phyloP scores from a whole-genome alignment of 2,888 invertebrate species.

The Hylaea fasciaria region DNA sequence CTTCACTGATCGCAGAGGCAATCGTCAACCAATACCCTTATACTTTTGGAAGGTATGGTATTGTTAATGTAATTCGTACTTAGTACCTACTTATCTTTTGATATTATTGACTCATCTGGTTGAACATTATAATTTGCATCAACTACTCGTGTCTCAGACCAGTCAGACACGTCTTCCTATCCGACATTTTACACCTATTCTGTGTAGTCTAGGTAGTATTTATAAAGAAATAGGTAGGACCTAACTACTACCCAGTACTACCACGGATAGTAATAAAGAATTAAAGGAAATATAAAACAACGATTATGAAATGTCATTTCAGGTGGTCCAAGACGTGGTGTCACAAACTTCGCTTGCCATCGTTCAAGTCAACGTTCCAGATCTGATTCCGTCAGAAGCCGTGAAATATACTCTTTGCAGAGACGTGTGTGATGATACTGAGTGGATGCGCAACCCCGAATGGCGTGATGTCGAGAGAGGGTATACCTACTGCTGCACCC shows the following conservation, averaged over 20 bases:
- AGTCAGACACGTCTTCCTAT: no score
- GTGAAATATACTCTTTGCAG: constrained; percentile 48
- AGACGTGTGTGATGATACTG: constrained; percentile 55
- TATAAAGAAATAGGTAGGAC: no score
- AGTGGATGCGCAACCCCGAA: constrained; percentile 53
- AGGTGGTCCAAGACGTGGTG: constrained; percentile 61
- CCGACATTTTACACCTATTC: no score
- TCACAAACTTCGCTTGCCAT: constrained; percentile 57
- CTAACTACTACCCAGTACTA: no score
- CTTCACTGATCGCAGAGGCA: constrained; percentile 33
- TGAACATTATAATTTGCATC: no score
- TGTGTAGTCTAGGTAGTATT: no score
- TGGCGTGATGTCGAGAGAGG: constrained; percentile 57
- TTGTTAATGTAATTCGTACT: neutral
- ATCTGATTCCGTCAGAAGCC: constrained; percentile 45
- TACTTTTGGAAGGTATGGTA: constrained; percentile 72
- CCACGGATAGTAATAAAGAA: no score
- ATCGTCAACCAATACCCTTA: constrained; percentile 45
- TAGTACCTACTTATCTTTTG: no score
- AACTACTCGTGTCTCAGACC: no score
- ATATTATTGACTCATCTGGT: no score
- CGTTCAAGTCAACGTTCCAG: constrained; percentile 65
- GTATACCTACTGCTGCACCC: constrained; percentile 60
- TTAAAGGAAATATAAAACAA: neutral
- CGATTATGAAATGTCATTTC: constrained; percentile 32